Evolutionary conservation across 2,113 vertebrate species (phyloP).

Genomic region (Lanius collurio): DNA sequence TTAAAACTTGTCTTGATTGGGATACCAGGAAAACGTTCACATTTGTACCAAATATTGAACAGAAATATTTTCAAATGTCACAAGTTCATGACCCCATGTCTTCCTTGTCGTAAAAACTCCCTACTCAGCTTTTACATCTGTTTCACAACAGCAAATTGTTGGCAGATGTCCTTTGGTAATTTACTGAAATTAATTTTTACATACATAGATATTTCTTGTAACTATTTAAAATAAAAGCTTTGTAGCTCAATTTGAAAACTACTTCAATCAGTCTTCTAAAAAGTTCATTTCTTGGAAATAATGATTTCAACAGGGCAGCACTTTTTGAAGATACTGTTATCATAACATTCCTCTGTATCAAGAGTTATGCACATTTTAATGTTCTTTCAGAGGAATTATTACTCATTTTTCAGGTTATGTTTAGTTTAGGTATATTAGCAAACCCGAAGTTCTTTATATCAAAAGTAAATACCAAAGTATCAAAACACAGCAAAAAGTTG

Average conservation of each 20-base stretch:
- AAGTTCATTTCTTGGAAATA: neutral
- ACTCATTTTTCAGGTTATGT: neutral
- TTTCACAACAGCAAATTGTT: rapidly evolving
- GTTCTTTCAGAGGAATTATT: neutral
- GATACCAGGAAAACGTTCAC: neutral
- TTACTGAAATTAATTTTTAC: neutral
- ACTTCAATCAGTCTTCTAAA: neutral
- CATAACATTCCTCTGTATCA: neutral
- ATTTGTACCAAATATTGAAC: neutral
- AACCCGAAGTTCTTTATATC: neutral
- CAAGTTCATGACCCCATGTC: neutral
- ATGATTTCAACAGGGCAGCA: neutral
- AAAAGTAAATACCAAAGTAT: neutral
- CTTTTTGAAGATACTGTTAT: neutral
- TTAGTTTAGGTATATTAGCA: neutral
- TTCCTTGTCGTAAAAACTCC: neutral
- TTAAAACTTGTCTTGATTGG: neutral
- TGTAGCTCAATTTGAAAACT: neutral
- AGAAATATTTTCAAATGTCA: neutral
- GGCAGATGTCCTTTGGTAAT: neutral
- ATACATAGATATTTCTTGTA: neutral
- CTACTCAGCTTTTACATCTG: neutral
- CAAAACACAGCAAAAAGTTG: neutral
- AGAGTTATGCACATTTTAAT: neutral
- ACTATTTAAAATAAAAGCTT: neutral